Conservation (phyloP, 2,113 vertebrate species). For the Eidolon helvum region DNA sequence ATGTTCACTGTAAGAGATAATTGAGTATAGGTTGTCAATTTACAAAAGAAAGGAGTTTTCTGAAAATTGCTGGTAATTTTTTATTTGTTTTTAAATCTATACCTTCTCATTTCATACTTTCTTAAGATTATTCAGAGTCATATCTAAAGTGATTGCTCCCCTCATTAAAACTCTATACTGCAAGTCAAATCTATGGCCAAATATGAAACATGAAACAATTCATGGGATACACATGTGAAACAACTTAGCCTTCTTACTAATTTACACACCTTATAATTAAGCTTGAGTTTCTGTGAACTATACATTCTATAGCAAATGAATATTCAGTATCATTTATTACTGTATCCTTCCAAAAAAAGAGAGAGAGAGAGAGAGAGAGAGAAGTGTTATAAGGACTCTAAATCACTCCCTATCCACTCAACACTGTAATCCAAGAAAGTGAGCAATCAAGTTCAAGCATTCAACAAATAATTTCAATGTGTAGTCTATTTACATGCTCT, state of each 20-base stretch:
- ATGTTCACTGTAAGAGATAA: neutral
- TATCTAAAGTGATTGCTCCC: neutral
- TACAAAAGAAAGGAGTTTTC: neutral
- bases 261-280: neutral
- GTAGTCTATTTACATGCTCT: neutral
- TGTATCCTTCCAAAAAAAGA: neutral
- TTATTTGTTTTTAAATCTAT: neutral
- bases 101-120: neutral
- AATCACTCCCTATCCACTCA: neutral
- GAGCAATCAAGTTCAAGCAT: neutral
- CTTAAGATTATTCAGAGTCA: neutral
- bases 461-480: neutral
- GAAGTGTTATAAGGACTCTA: neutral
- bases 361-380: neutral
- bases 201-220: neutral
- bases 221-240: neutral
- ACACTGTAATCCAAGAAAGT: neutral
- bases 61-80: neutral
- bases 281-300: neutral
- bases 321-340: neutral
- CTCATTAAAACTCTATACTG: neutral
- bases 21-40: neutral
- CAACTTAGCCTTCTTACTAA: neutral
- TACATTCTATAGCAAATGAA: neutral
- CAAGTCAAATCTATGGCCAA: neutral